Percentiles rank a stretch among this genome's conserved stretches.
Conservation (phyloP, 2,797 vertebrate genomes). For the Botia kubotai region DNA sequence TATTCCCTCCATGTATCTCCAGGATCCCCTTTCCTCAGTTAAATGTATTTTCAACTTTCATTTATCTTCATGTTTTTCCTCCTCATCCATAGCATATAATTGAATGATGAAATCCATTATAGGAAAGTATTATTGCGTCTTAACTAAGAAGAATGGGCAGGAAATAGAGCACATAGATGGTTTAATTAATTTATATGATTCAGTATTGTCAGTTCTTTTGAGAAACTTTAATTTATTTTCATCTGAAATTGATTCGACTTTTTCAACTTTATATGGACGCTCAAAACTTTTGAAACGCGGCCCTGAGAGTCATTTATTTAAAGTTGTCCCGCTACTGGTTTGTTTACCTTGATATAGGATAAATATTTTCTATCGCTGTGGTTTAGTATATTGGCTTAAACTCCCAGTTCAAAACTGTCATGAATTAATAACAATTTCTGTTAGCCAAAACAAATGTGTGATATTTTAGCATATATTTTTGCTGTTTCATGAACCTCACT, state of each 20-base stretch:
- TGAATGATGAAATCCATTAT: slow-evolving; percentile 29
- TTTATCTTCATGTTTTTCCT: slow-evolving; percentile 32
- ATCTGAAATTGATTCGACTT: slow-evolving; percentile 10
- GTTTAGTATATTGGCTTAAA: neutral
- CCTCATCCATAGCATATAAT: slow-evolving; percentile 25
- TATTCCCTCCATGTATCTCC: slow-evolving; percentile 14
- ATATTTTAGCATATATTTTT: neutral
- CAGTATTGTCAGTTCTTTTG: slow-evolving; percentile 2
- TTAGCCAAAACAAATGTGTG: neutral
- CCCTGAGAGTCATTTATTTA: neutral
- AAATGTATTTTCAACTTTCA: slow-evolving; percentile 24
- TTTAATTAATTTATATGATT: slow-evolving; percentile 11
- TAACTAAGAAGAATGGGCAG: neutral
- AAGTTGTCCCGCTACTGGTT: neutral
- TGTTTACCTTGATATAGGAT: neutral
- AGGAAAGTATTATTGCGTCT: slow-evolving; percentile 17
- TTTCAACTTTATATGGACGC: neutral
- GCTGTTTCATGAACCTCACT: neutral
- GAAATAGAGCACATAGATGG: slow-evolving; percentile 23
- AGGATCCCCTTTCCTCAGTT: slow-evolving; percentile 7
- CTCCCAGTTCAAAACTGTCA: neutral
- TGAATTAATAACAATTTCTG: neutral
- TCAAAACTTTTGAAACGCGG: neutral
- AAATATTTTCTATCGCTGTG: neutral
- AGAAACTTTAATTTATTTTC: neutral